Base-by-base conservation (phyloP, 2,113 vertebrate genomes). In the Cromileptes altivelis region DNA sequence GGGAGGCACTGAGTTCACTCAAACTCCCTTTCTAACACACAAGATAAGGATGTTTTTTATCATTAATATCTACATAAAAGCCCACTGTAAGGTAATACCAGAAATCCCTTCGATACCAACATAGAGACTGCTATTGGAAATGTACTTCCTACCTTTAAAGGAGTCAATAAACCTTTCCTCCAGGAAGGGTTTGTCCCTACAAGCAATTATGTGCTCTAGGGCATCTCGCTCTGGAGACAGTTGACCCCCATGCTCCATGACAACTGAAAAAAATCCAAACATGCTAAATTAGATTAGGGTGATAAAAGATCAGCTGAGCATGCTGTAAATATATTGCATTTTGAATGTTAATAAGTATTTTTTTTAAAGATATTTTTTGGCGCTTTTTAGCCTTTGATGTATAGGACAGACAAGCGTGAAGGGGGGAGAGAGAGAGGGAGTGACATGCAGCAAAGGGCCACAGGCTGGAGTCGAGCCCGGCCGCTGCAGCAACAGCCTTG, bases 101-200 rank as follows among this genome's bases (percentile, higher is more conserved):
- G 4, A 81, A 19, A 63, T 64, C 3, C 6, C 1, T 10, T 60
- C 14, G 61, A 55, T 67, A 50, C 27, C 4, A 40, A 21, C 4
- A 33, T 0, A 71, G 1, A 23, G 11, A 53, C 6, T 37, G 1
- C 9, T 3, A n/a, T 27, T 4, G 62, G 0, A 70, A 30, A 62
- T 45, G 21, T 14, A 40, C 1, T 6, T 27, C 83, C 3, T 49
- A 91, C 89, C 85, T 87, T 89, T 91, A 70, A 65, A 73, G 4
- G 42, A 23, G 52, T 89, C 64, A 15, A 91, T 83, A 23, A 71
- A 75, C 17, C 61, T 57, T 61, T 69, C 64, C 17, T 80, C 64
- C 27, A 89, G 52, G 3, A 78, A 87, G 1, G 49, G 27, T 85
- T 91, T 89, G 73, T 91, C 89, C 78, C 9, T 83, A 6, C 42